Percentiles rank a stretch among this genome's conserved stretches.
These are phyloP conservation scores for Anastatus disparis DNA, from an alignment of 1,140 invertebrate genomes.

Conservation along the genomic window DNA sequence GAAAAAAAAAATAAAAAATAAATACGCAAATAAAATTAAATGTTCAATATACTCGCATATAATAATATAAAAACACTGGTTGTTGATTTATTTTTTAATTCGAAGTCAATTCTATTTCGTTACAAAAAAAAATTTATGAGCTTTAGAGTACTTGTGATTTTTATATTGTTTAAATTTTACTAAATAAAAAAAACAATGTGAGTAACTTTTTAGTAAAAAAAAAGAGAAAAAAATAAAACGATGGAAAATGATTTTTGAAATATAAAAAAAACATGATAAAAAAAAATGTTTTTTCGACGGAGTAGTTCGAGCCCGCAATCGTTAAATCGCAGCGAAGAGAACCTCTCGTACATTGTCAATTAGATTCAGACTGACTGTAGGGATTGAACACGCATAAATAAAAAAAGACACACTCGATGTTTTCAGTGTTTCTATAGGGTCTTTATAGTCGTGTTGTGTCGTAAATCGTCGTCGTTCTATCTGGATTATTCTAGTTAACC, in stretches of 20 bases:
- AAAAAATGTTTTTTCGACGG: constrained; percentile 22
- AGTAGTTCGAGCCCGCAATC: constrained; percentile 33
- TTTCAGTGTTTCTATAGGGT: constrained; percentile 39
- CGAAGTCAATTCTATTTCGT: constrained; percentile 23
- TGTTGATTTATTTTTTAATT: constrained; percentile 10
- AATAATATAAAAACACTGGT: background rate
- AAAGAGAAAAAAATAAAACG: background rate
- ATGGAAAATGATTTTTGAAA: constrained; percentile 8
- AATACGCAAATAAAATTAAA: background rate
- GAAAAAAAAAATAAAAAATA: too few species aligned
- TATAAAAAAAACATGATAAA: constrained; percentile 22
- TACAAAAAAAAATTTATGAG: constrained; percentile 21
- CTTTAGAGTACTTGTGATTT: constrained; percentile 15
- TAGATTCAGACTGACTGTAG: constrained; percentile 68
- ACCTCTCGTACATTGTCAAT: constrained; percentile 66
- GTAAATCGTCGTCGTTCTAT: constrained; percentile 27
- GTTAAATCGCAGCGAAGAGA: constrained; percentile 42
- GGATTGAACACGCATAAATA: constrained; percentile 63
- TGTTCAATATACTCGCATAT: background rate
- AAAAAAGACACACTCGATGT: constrained; percentile 41
- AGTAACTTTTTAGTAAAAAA: constrained; percentile 21
- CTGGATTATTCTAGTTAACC: constrained; percentile 9
- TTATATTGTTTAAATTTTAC: constrained; percentile 5
- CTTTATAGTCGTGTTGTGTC: constrained; percentile 23
- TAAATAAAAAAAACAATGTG: background rate